Conservation (phyloP, 1,140 invertebrate species). For the Panonychus citri region DNA sequence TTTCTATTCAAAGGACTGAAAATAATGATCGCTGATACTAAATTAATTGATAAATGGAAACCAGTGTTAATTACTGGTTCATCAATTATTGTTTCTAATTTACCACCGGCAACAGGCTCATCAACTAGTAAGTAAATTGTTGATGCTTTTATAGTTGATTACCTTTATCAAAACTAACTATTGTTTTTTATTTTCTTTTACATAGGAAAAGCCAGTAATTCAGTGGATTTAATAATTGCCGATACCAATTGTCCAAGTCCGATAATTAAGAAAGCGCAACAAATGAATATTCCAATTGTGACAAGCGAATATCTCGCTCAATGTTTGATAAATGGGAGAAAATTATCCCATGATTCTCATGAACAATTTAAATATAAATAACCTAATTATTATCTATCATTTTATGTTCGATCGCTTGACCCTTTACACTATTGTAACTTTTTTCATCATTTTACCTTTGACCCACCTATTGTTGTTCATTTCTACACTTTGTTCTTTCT, state of each 20-base stretch:
- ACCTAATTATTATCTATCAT: too few species aligned
- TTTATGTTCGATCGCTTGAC: too few species aligned
- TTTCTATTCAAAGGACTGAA: conserved; percentile 15
- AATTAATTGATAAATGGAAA: conserved; percentile 20
- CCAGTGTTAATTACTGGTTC: conserved; percentile 18
- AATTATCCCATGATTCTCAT: conserved; percentile 17
- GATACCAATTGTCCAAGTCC: conserved; percentile 9
- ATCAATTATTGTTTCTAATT: conserved; percentile 11
- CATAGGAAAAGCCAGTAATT: background rate
- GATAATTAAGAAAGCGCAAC: conserved; percentile 15
- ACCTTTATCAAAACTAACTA: background rate
- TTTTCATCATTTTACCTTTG: too few species aligned
- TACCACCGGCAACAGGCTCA: background rate
- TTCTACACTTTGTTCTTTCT: too few species aligned
- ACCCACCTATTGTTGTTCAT: too few species aligned
- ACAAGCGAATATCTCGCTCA: conserved; percentile 25
- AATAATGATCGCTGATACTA: conserved; percentile 16
- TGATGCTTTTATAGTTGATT: background rate
- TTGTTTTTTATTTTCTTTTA: background rate
- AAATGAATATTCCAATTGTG: conserved; percentile 19
- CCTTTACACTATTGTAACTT: too few species aligned
- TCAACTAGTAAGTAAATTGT: background rate
- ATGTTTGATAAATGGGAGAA: conserved; percentile 21
- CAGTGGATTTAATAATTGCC: conserved; percentile 13
- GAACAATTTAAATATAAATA: conserved; percentile 16